Percentiles rank a stretch among this genome's conserved stretches.
Conservation (phyloP, 2,888 invertebrate genomes). For the Torymus texanus region DNA sequence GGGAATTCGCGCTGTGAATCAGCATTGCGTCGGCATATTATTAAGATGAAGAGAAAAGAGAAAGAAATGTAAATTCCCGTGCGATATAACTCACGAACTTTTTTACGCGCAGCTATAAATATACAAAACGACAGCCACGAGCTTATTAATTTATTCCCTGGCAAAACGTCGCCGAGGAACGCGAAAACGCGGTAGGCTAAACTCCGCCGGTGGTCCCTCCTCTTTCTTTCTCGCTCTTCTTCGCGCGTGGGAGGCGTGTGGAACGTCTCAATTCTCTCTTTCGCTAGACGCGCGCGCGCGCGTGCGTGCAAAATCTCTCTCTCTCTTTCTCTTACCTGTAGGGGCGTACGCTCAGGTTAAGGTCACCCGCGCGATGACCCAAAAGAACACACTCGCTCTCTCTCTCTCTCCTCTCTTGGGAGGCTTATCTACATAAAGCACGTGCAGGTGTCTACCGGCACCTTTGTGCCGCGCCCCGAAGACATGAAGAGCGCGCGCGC, state of each 20-base stretch:
- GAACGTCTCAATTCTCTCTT: constrained; percentile 48
- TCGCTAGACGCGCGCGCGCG: constrained; percentile 31
- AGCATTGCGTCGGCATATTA: no score
- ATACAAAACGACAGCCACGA: constrained; percentile 2
- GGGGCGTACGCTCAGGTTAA: constrained; percentile 44
- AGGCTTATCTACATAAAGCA: constrained; percentile 71
- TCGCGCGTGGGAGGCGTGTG: constrained; percentile 42
- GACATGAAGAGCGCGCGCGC: constrained; percentile 5
- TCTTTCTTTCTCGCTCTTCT: background rate
- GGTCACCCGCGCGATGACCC: constrained; percentile 41
- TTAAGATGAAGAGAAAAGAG: no score
- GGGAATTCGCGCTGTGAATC: no score
- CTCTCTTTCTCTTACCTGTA: background rate
- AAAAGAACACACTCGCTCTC: constrained; percentile 47
- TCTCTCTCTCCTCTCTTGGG: constrained; percentile 9
- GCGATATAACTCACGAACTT: no score
- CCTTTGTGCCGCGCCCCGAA: constrained; percentile 63
- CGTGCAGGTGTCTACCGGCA: constrained; percentile 72
- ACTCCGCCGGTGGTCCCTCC: constrained; percentile 39
- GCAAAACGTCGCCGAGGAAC: background rate
- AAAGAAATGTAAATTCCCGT: no score
- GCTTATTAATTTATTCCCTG: constrained; percentile 34
- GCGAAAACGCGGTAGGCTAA: background rate
- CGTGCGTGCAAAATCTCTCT: constrained; percentile 17
- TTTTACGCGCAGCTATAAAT: background rate